Evolutionary conservation across 2,888 invertebrate species (phyloP).

Genomic region (Poecilus cupreus): DNA sequence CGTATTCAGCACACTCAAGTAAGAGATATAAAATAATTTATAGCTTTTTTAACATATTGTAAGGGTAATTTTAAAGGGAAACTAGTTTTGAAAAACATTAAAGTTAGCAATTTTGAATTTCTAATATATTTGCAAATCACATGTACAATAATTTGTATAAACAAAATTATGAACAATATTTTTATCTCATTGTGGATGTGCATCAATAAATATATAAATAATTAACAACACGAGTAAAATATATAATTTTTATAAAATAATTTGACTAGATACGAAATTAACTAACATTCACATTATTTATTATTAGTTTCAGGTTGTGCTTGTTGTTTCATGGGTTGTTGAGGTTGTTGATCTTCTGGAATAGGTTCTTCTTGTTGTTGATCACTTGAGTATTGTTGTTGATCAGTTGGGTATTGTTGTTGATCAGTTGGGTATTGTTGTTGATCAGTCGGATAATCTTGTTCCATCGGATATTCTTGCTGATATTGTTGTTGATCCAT

Average conservation of each 20-base stretch:
- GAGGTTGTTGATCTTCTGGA: slow-evolving; percentile 21
- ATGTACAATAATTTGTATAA: not conserved
- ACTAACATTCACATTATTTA: not conserved
- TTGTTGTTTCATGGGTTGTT: not conserved
- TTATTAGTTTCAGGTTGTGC: not conserved
- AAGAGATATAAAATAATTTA: too few species aligned
- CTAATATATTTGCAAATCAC: not conserved
- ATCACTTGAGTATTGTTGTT: not conserved
- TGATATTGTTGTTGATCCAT: slow-evolving; percentile 42
- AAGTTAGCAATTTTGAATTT: too few species aligned
- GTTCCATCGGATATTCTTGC: slow-evolving; percentile 49
- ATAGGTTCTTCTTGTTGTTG: slow-evolving; percentile 15
- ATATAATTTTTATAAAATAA: not conserved
- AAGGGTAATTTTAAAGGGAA: too few species aligned
- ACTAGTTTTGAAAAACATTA: too few species aligned
- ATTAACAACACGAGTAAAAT: not conserved
- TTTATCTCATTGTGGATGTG: not conserved
- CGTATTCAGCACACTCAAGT: too few species aligned
- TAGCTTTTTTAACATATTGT: too few species aligned
- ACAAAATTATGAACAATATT: not conserved
- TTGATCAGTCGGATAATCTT: slow-evolving; percentile 48
- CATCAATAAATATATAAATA: slow-evolving; percentile 14
- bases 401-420: slow-evolving; percentile 5
- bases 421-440: slow-evolving; percentile 49
- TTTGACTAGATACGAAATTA: not conserved